Evolutionary conservation across 2,888 invertebrate genomes (phyloP).

Genomic region (Tipula lateralis): DNA sequence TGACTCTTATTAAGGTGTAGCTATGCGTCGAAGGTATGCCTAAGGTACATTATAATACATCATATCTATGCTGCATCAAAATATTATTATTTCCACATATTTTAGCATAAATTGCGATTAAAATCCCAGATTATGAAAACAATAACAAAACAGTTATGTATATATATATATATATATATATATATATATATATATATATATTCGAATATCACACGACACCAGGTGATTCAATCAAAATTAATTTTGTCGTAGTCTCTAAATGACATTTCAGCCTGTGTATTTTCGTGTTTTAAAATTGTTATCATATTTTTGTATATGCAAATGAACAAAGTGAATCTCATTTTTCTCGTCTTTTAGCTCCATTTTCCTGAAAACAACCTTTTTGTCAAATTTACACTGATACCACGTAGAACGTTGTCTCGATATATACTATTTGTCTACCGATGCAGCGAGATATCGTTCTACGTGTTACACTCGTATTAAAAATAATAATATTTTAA

Average conservation of each 20-base stretch:
- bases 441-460: background rate
- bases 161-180: no score
- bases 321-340: background rate
- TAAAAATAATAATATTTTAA: background rate
- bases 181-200: background rate
- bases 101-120: background rate
- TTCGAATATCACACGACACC: background rate
- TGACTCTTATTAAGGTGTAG: no score
- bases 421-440: background rate
- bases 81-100: background rate
- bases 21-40: no score
- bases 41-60: no score
- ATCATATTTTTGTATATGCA: background rate
- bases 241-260: background rate
- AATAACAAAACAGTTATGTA: no score
- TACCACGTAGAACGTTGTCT: background rate
- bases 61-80: background rate
- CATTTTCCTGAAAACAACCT: background rate
- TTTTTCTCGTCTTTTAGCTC: background rate
- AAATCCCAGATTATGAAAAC: background rate
- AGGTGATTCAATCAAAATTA: background rate
- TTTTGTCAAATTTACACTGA: background rate
- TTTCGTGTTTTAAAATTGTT: background rate
- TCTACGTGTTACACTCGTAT: background rate
- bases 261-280: background rate